phyloP scores from a whole-genome alignment of 2,888 invertebrate species.

The Allophyes oxyacanthae region DNA sequence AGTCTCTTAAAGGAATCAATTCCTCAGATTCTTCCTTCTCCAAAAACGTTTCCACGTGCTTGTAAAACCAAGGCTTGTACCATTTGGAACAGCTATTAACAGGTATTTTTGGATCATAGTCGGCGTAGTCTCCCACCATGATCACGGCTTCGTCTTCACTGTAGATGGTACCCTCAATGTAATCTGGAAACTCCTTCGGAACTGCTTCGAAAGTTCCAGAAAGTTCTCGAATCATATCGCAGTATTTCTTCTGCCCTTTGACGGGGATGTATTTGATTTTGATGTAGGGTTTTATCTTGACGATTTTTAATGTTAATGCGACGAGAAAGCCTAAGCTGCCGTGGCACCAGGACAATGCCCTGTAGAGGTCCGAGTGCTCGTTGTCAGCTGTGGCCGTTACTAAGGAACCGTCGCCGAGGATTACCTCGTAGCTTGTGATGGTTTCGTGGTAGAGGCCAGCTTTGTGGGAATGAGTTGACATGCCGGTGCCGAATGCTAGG shows the following conservation, averaged over 20 bases:
- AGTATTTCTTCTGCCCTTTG: slow-evolving; percentile 90
- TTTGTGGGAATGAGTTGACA: slow-evolving; percentile 93
- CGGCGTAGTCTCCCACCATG: slow-evolving; percentile 91
- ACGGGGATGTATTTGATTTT: slow-evolving; percentile 91
- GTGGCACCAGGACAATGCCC: slow-evolving; percentile 91
- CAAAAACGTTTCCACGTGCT: slow-evolving; percentile 90
- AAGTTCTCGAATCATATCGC: slow-evolving; percentile 89
- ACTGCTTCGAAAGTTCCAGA: slow-evolving; percentile 88
- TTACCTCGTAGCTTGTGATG: slow-evolving; percentile 91
- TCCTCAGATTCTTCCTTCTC: slow-evolving; percentile 87
- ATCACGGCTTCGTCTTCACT: slow-evolving; percentile 90
- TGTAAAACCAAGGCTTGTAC: slow-evolving; percentile 93
- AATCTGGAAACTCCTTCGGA: slow-evolving; percentile 87
- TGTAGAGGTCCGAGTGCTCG: slow-evolving; percentile 89
- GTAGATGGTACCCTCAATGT: slow-evolving; percentile 91
- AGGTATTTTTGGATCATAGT: slow-evolving; percentile 84
- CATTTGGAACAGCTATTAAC: slow-evolving; percentile 90
- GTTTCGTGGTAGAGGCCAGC: slow-evolving; percentile 92
- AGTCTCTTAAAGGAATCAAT: slow-evolving; percentile 91
- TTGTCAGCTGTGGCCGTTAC: slow-evolving; percentile 89
- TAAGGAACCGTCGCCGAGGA: slow-evolving; percentile 90
- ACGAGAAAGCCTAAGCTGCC: slow-evolving; percentile 91
- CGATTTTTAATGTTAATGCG: slow-evolving; percentile 90
- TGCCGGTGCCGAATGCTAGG: slow-evolving; percentile 92
- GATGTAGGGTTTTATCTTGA: slow-evolving; percentile 91